Conservation (phyloP, 2,888 invertebrate genomes). For the Rhamphomyia laevipes region DNA sequence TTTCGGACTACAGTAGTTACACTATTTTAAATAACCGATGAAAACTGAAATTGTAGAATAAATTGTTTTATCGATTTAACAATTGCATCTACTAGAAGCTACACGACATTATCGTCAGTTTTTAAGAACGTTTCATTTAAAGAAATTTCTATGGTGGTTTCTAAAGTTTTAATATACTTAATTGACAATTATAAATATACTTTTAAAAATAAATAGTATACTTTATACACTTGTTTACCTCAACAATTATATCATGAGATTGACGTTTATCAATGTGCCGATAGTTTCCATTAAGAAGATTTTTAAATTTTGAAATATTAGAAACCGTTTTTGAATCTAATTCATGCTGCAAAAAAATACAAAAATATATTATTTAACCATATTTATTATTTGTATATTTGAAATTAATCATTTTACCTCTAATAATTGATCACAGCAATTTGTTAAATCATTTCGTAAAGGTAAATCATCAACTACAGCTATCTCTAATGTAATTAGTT, state of each 20-base stretch:
- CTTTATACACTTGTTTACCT: too few species aligned
- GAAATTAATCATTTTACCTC: slow-evolving; percentile 16
- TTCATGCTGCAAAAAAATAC: slow-evolving; percentile 23
- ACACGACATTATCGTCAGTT: too few species aligned
- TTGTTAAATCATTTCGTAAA: slow-evolving; percentile 25
- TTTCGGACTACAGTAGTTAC: not conserved
- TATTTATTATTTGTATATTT: not conserved
- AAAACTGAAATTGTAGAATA: too few species aligned
- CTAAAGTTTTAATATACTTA: too few species aligned
- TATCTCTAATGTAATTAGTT: slow-evolving; percentile 26
- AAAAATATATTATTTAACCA: not conserved
- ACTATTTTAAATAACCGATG: too few species aligned
- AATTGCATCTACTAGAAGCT: too few species aligned
- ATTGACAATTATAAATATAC: too few species aligned
- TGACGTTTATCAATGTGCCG: slow-evolving; percentile 10
- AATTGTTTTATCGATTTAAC: too few species aligned
- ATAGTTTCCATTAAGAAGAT: slow-evolving; percentile 26
- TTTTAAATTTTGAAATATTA: slow-evolving; percentile 27
- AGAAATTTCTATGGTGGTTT: too few species aligned
- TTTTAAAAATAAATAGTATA: too few species aligned
- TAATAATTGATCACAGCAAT: slow-evolving; percentile 26
- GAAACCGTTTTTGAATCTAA: slow-evolving; percentile 29
- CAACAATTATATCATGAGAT: too few species aligned
- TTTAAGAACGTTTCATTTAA: too few species aligned
- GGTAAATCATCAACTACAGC: slow-evolving; percentile 21